Evolutionary conservation across 2,888 invertebrate genomes (phyloP).

Genomic region (Aquatica leii): DNA sequence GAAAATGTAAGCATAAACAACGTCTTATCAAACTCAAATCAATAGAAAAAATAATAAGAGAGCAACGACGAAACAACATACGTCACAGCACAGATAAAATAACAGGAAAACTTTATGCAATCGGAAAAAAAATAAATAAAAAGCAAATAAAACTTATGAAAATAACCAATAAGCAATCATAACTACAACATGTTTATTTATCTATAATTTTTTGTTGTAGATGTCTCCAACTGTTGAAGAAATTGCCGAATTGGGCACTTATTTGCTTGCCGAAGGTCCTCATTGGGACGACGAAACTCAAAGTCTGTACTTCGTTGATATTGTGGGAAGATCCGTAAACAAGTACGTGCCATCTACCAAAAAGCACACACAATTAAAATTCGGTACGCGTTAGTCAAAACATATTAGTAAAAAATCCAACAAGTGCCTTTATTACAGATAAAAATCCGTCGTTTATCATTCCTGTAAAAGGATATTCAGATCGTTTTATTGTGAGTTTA

Average conservation of each 20-base stretch:
- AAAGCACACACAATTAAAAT: conserved; percentile 45
- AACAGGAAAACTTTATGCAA: no score
- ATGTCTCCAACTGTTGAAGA: conserved; percentile 56
- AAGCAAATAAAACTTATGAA: no score
- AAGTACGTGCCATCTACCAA: conserved; percentile 48
- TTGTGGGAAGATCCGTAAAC: conserved; percentile 54
- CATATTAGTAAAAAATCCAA: conserved; percentile 1
- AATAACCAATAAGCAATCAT: no score
- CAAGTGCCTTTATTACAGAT: conserved; percentile 33
- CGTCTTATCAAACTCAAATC: no score
- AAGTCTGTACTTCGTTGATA: conserved; percentile 73
- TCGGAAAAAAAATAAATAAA: no score
- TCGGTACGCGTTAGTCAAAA: conserved; percentile 44
- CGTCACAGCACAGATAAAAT: no score
- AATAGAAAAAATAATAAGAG: no score
- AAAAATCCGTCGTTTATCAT: conserved; percentile 65
- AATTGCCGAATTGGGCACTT: conserved; percentile 60
- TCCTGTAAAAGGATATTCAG: conserved; percentile 67
- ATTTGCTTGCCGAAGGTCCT: conserved; percentile 73
- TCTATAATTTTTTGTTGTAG: no score
- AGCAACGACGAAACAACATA: no score
- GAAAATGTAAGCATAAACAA: no score
- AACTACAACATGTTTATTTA: no score
- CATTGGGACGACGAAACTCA: conserved; percentile 72
- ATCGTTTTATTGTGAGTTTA: conserved; percentile 72